phyloP scores from a whole-genome alignment of 2,113 vertebrate species.

The Phaethon lepturus region DNA sequence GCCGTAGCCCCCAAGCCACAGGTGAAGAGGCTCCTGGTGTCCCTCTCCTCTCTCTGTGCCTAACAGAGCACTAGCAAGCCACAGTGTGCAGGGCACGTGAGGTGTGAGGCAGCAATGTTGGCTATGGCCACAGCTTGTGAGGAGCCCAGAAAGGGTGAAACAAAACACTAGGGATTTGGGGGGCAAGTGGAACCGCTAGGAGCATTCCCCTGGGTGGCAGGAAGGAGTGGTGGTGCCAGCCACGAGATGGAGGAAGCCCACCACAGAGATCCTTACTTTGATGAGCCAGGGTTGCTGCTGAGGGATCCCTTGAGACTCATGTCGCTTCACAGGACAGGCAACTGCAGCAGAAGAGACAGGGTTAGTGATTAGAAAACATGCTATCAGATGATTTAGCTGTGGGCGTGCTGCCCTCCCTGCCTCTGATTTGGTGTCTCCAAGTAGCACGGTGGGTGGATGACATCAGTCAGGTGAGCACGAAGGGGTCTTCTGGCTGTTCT shows the following conservation, averaged over 20 bases:
- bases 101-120: background rate
- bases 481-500: background rate
- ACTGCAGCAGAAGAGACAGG: slow-evolving; percentile 35
- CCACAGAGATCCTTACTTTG: slow-evolving; percentile 54
- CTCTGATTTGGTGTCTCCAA: background rate
- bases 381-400: rapidly evolving
- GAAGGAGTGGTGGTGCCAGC: background rate
- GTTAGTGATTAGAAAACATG: background rate
- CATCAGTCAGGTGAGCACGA: background rate
- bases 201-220: background rate
- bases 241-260: background rate
- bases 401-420: background rate
- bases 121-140: background rate
- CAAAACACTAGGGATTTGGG: background rate
- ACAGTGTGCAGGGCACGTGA: background rate
- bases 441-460: background rate
- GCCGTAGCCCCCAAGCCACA: background rate
- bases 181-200: background rate
- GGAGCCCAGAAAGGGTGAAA: background rate
- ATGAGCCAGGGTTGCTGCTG: slow-evolving; percentile 48
- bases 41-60: background rate
- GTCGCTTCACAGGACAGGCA: slow-evolving; percentile 12
- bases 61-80: background rate
- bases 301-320: slow-evolving; percentile 72
- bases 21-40: background rate